These are phyloP conservation scores for Calliopum simillimum DNA, from an alignment of 2,888 invertebrate species.

Conservation along the genomic window DNA sequence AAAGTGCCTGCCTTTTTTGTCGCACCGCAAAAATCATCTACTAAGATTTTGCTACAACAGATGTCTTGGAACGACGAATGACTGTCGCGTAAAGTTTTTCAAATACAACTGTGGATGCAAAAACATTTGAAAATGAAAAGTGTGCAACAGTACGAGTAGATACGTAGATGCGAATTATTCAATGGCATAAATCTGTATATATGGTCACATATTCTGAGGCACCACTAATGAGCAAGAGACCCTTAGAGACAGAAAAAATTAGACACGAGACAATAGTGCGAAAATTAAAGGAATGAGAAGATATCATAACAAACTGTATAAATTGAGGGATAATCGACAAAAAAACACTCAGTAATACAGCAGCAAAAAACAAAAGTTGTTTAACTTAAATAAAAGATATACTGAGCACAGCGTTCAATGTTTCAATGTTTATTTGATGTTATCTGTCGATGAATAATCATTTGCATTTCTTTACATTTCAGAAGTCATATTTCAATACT, in stretches of 20 bases:
- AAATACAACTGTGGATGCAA: slow-evolving; percentile 20
- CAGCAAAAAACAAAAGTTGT: too few relatives aligned
- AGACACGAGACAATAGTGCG: too few relatives aligned
- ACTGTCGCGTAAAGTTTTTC: slow-evolving; percentile 22
- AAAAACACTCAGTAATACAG: too few relatives aligned
- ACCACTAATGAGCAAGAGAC: slow-evolving; percentile 23
- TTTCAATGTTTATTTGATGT: too few relatives aligned
- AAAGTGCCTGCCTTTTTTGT: not conserved
- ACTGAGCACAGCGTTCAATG: too few relatives aligned
- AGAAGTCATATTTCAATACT: too few relatives aligned
- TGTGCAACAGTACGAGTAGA: slow-evolving; percentile 6
- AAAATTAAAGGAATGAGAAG: too few relatives aligned
- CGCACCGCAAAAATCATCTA: not conserved
- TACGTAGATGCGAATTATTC: not conserved
- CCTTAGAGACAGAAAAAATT: not conserved
- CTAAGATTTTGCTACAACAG: not conserved
- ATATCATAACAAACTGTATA: too few relatives aligned
- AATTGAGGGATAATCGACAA: too few relatives aligned
- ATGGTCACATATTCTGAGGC: not conserved
- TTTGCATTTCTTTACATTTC: too few relatives aligned
- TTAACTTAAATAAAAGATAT: too few relatives aligned
- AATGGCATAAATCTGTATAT: slow-evolving; percentile 4
- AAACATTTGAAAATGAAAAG: slow-evolving; percentile 6
- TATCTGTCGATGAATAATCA: too few relatives aligned
- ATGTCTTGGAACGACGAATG: slow-evolving; percentile 12